phyloP scores from a whole-genome alignment of 1,140 invertebrate genomes.

The Drosophila eugracilis region DNA sequence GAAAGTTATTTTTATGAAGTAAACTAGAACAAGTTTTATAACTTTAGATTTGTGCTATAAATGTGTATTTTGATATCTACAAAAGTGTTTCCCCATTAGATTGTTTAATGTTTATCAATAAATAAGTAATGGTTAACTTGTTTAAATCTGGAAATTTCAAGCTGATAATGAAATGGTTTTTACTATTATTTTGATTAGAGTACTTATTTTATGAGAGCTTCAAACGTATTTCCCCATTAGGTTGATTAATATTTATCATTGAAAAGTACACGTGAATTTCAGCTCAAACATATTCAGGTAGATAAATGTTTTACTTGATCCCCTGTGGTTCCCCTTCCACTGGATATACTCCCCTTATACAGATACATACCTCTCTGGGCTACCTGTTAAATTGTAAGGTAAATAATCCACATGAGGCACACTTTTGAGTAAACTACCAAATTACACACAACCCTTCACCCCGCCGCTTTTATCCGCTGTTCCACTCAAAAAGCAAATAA shows the following conservation, averaged over 20 bases:
- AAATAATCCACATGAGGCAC: constrained; percentile 66
- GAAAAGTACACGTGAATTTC: constrained; percentile 3
- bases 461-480: constrained; percentile 4
- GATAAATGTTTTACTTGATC: constrained; percentile 9
- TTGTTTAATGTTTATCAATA: neutral
- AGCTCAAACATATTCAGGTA: neutral
- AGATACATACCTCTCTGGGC: constrained; percentile 35
- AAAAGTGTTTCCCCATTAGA: neutral
- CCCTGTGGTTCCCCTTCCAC: constrained; percentile 1
- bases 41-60: neutral
- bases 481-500: constrained; percentile 62
- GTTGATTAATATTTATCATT: constrained; percentile 29
- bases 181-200: neutral
- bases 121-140: too few species aligned
- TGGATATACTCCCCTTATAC: neutral
- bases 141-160: too few species aligned
- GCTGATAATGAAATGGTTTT: neutral
- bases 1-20: too few species aligned
- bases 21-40: too few species aligned
- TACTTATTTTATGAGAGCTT: neutral
- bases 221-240: neutral
- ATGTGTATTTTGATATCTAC: neutral
- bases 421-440: constrained; percentile 65
- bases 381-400: constrained; percentile 73
- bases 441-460: constrained; percentile 48